phyloP scores from a whole-genome alignment of 2,888 invertebrate species.

The Pandemis heparana region DNA sequence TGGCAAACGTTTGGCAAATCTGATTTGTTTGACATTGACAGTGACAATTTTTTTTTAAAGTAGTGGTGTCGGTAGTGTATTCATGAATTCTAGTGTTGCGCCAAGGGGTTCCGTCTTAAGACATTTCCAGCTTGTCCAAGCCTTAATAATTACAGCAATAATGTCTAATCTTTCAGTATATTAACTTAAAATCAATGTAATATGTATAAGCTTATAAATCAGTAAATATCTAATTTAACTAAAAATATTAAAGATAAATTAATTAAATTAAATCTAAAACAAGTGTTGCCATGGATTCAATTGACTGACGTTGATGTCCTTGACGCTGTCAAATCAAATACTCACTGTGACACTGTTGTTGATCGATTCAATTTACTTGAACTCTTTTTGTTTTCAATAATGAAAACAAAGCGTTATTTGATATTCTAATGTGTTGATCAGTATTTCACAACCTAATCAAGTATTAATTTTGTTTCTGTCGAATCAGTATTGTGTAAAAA shows the following conservation, averaged over 20 bases:
- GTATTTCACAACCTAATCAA: constrained; percentile 47
- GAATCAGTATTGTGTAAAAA: constrained; percentile 36
- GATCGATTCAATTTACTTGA: constrained; percentile 36
- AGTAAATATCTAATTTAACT: too few relatives aligned
- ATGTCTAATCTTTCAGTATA: background rate
- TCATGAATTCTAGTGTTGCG: background rate
- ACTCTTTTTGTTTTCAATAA: constrained; percentile 49
- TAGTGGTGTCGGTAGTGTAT: background rate
- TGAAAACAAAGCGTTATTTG: constrained; percentile 56
- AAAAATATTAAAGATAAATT: too few relatives aligned
- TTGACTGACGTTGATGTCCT: constrained; percentile 32
- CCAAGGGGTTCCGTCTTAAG: background rate
- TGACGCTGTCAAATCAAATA: constrained; percentile 27
- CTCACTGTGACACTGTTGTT: constrained; percentile 38
- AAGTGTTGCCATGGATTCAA: background rate
- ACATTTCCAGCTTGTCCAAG: background rate
- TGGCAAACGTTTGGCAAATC: background rate
- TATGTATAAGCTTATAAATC: too few relatives aligned
- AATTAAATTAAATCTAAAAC: too few relatives aligned
- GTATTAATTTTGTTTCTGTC: constrained; percentile 49
- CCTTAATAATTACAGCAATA: background rate
- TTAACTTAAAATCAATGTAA: too few relatives aligned
- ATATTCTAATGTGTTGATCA: constrained; percentile 48
- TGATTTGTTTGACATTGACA: background rate
- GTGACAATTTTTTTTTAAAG: background rate